phyloP scores from a whole-genome alignment of 2,888 invertebrate species.

The Drepana falcataria region DNA sequence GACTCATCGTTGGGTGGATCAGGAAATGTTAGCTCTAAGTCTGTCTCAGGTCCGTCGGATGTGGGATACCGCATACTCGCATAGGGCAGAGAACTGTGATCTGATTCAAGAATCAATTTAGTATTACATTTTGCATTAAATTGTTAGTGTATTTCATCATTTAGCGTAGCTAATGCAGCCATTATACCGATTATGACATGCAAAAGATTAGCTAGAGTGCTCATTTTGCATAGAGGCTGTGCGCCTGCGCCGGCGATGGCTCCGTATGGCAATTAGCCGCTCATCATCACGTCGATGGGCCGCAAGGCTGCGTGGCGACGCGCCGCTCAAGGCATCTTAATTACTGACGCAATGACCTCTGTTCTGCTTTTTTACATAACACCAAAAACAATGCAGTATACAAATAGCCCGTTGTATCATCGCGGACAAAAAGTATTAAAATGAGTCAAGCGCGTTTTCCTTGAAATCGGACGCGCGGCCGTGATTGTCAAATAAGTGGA shows the following conservation, averaged over 20 bases:
- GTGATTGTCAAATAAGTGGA: constrained; percentile 10
- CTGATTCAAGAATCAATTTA: neutral
- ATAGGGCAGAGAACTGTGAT: neutral
- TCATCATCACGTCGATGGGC: constrained; percentile 21
- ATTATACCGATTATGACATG: neutral
- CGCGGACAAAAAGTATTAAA: constrained; percentile 24
- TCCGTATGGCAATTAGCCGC: constrained; percentile 3
- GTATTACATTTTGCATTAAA: neutral
- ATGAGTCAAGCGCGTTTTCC: constrained; percentile 38
- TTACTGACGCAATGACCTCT: constrained; percentile 61
- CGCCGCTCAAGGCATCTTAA: constrained; percentile 44
- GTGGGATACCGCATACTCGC: neutral
- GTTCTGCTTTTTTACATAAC: constrained; percentile 48
- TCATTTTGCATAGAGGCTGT: neutral
- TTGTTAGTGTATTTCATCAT: neutral
- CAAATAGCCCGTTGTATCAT: constrained; percentile 43
- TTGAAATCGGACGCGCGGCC: constrained; percentile 18
- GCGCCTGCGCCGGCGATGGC: neutral
- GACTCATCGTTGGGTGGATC: constrained; percentile 27
- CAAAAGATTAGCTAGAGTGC: neutral
- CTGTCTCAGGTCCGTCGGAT: neutral
- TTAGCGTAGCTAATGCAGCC: neutral
- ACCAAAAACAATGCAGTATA: constrained; percentile 41
- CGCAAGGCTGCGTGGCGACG: constrained; percentile 35
- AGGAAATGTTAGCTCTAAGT: constrained; percentile 4